Evolutionary conservation across 2,113 vertebrate genomes (phyloP).

Genomic region (Sula dactylatra): DNA sequence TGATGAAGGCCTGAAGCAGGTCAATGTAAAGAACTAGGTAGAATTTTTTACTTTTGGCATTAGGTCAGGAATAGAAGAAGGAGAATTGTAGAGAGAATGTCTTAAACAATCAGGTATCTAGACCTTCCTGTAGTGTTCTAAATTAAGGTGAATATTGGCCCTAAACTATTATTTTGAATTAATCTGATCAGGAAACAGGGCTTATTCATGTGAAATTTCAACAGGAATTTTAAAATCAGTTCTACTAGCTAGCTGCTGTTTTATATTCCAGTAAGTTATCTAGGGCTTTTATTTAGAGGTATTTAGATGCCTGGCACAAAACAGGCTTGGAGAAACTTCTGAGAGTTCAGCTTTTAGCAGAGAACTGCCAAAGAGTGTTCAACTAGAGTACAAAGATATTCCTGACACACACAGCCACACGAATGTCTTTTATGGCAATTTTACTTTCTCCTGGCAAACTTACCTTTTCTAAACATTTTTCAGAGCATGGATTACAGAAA

Average conservation of each 20-base stretch:
- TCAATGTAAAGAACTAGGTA: background rate
- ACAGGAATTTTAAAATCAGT: background rate
- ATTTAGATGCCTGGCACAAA: background rate
- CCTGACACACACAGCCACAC: background rate
- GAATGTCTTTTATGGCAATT: background rate
- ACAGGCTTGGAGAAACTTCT: fast-evolving
- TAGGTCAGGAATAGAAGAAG: background rate
- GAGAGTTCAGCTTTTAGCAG: background rate
- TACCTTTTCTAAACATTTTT: background rate
- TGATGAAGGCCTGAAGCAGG: background rate
- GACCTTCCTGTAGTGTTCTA: background rate
- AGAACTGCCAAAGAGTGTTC: background rate
- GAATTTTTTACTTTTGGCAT: background rate
- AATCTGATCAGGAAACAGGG: background rate
- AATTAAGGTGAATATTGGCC: background rate
- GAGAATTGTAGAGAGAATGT: background rate
- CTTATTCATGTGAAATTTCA: background rate
- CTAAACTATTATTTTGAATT: background rate
- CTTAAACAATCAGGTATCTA: background rate
- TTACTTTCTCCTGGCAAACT: background rate
- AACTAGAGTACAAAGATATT: background rate
- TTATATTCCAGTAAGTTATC: background rate
- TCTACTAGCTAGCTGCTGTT: background rate
- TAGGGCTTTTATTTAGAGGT: background rate
- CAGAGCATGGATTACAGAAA: background rate